Evolutionary conservation across 1,140 invertebrate species (phyloP), one percentile per base, ranked within the genome.

Genomic region (Bombus sylvicola): DNA sequence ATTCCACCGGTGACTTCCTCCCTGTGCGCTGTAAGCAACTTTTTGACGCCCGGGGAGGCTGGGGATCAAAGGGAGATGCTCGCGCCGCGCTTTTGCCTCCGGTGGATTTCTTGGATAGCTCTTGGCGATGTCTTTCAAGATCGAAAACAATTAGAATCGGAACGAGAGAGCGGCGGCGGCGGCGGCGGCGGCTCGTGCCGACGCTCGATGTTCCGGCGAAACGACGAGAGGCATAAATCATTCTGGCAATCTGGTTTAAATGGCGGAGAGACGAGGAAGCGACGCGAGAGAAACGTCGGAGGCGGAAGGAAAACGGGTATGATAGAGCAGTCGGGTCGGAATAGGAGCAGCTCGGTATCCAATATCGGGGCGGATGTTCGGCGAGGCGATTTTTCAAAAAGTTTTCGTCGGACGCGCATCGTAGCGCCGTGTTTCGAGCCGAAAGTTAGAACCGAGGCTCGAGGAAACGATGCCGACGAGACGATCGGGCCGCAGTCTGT

Each of bases 371-470:
- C 47, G 80, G 88, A 69, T 85, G 85, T 78, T 68, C 74, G 47
- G 71, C 15, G 77, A 57, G 43, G 82, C 86, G 88, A 93, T 93
- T 92, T 92, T 92, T 92, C 91, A 92, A 91, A 92, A 94, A 94
- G 80, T 92, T 93, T 92, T 81, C 82, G 66, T 31, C 59, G 80
- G 41, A 68, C 81, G 80, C 68, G 73, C 66, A 71, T 28, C 57
- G 47, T 57, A 80, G 72, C 71, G 75, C 34, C 57, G 62, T 74
- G 87, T 88, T 85, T 89, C 83, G 83, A 34, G n/a, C 15, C 18
- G 59, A 28, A 88, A 88, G 71, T 83, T 86, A 31, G 41, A 62
- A n/a, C 2, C 43, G 64, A 82, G 41, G 22, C 18, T 22, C 18
- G 47, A 22, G 47, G 18, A 53, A 1, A 18, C 31, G 66, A 68